Evolutionary conservation across 2,888 invertebrate genomes (phyloP).

Genomic region (Acrobeloides nanus): DNA sequence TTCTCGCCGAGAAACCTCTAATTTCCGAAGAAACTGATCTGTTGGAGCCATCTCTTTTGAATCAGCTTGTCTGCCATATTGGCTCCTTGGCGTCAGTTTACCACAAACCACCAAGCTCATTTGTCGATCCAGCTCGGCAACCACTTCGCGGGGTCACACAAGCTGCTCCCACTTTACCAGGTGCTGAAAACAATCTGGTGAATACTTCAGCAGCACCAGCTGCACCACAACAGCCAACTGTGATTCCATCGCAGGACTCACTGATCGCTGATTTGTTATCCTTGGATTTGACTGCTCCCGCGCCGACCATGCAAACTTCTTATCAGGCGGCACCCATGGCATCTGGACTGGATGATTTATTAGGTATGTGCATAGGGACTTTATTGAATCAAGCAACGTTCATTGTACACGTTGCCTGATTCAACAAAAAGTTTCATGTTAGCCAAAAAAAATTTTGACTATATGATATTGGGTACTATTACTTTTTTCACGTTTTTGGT

Average conservation of each 20-base stretch:
- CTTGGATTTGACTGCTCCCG: slow-evolving; percentile 76
- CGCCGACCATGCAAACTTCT: slow-evolving; percentile 16
- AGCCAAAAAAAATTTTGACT: too few species aligned
- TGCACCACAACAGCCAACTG: slow-evolving; percentile 54
- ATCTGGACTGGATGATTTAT: slow-evolving; percentile 19
- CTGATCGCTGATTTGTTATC: slow-evolving; percentile 90
- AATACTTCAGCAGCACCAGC: slow-evolving; percentile 2
- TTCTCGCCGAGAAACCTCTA: slow-evolving; percentile 93
- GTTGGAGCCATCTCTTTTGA: slow-evolving; percentile 87
- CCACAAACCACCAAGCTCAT: slow-evolving; percentile 96
- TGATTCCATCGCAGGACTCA: slow-evolving; percentile 75
- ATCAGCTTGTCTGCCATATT: slow-evolving; percentile 96
- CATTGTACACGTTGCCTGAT: too few species aligned
- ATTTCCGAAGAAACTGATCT: slow-evolving; percentile 98
- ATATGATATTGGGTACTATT: not conserved
- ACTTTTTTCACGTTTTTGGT: too few species aligned
- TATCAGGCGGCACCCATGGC: slow-evolving; percentile 57
- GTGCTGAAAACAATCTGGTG: too few species aligned
- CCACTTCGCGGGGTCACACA: slow-evolving; percentile 18
- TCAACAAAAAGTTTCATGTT: too few species aligned
- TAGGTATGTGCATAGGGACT: not conserved
- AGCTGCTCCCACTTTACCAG: too few species aligned
- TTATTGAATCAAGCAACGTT: too few species aligned
- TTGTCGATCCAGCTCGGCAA: slow-evolving; percentile 73
- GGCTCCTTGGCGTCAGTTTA: slow-evolving; percentile 95